These are phyloP conservation scores for Psococerastis gibbosa DNA, from an alignment of 2,888 invertebrate species.

Conservation along the genomic window DNA sequence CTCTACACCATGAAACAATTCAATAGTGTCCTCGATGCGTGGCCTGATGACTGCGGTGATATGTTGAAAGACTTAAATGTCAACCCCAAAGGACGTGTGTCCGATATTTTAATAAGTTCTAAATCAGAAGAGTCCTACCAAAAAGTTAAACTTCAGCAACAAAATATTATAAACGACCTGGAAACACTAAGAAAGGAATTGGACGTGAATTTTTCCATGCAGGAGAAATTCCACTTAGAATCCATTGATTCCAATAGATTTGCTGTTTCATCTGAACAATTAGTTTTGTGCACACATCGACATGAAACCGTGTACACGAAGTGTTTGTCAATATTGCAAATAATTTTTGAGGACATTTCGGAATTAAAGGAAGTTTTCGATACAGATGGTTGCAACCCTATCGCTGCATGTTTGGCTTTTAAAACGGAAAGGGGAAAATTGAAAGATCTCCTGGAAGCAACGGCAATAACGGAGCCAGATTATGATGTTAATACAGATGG, in stretches of 20 bases:
- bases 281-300: not conserved
- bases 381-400: not conserved
- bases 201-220: not conserved
- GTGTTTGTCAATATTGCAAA: not conserved
- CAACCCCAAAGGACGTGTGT: constrained; percentile 17
- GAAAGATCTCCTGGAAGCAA: not conserved
- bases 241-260: not conserved
- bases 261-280: not conserved
- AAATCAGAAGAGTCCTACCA: constrained; percentile 17
- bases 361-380: constrained; percentile 17
- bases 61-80: constrained; percentile 15
- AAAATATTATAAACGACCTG: constrained; percentile 13
- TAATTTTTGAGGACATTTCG: constrained; percentile 19
- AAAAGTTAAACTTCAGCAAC: not conserved
- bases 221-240: not conserved
- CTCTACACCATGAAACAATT: constrained; percentile 44
- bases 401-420: not conserved
- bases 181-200: not conserved
- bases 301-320: not conserved
- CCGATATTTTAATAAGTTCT: constrained; percentile 15
- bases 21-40: constrained; percentile 40
- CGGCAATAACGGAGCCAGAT: too few relatives aligned
- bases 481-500: not conserved
- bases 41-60: constrained; percentile 28
- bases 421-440: not conserved